Conservation (phyloP, 2,888 invertebrate genomes). For the Ectemnius cavifrons region DNA sequence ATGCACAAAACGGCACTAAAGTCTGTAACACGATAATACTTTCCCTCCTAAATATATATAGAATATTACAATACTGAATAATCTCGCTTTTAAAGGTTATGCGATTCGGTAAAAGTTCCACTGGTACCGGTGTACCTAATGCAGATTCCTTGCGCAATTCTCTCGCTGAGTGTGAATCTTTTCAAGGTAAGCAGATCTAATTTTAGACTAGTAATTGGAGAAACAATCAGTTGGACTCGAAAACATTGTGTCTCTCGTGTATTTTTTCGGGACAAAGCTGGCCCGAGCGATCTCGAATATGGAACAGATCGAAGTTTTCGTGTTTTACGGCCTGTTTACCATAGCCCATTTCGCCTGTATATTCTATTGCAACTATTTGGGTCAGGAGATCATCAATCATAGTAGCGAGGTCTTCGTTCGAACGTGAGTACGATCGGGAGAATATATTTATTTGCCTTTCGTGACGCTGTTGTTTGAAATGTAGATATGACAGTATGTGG, state of each 20-base stretch:
- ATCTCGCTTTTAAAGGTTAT: neutral
- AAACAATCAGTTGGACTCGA: no score
- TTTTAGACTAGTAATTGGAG: no score
- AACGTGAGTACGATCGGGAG: slow-evolving; percentile 3
- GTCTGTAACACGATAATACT: neutral
- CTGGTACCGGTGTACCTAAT: neutral
- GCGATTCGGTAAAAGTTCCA: neutral
- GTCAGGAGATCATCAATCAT: neutral
- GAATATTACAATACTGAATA: no score
- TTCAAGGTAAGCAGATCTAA: no score
- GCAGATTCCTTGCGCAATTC: no score
- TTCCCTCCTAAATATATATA: no score
- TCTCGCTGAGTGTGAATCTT: no score
- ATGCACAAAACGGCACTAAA: neutral
- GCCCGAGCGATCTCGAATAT: no score
- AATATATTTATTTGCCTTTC: neutral
- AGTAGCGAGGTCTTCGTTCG: neutral
- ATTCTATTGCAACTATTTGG: neutral
- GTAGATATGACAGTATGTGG: neutral
- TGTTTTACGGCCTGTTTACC: no score
- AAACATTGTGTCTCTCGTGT: no score
- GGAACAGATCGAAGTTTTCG: no score
- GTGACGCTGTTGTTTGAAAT: neutral
- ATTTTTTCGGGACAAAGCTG: no score
- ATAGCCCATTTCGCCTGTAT: neutral